Percentiles rank a stretch among this genome's conserved stretches.
phyloP scores from a whole-genome alignment of 2,797 vertebrate genomes.

The Bryconaethiops microstoma region DNA sequence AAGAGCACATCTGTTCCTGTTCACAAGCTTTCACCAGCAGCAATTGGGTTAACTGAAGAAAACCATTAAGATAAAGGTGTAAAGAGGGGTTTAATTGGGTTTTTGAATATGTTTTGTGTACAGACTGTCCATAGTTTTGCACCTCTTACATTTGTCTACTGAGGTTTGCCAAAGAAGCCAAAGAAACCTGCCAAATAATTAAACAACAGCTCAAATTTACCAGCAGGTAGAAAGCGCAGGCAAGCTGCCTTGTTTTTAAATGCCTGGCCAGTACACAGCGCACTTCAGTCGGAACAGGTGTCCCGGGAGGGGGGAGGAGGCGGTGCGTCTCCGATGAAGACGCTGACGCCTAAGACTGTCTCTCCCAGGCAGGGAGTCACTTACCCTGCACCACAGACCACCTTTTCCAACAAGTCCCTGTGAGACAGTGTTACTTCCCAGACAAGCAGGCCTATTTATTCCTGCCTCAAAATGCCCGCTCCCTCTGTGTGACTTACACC shows the following conservation, averaged over 20 bases:
- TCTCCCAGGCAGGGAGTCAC: slow-evolving; percentile 54
- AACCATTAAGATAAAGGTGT: not conserved
- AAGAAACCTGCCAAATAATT: slow-evolving; percentile 32
- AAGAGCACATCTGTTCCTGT: not conserved
- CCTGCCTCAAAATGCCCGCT: slow-evolving; percentile 53
- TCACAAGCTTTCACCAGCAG: not conserved
- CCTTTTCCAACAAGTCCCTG: slow-evolving; percentile 22
- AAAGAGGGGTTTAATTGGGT: not conserved
- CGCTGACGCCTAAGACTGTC: slow-evolving; percentile 62
- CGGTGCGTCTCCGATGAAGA: slow-evolving; percentile 50
- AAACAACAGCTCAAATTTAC: not conserved
- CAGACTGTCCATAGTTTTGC: not conserved
- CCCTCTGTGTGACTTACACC: slow-evolving; percentile 35
- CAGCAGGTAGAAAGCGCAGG: slow-evolving; percentile 35
- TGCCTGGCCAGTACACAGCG: slow-evolving; percentile 29
- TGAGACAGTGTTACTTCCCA: slow-evolving; percentile 52
- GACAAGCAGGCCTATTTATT: slow-evolving; percentile 75
- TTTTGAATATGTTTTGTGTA: not conserved
- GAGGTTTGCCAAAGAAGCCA: not conserved
- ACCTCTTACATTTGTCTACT: not conserved
- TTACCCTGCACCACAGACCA: slow-evolving; percentile 63
- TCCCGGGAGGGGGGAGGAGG: slow-evolving; percentile 1
- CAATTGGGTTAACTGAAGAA: not conserved
- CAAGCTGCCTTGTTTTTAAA: slow-evolving; percentile 26
- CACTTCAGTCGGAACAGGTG: slow-evolving; percentile 55